Evolutionary conservation across 2,113 vertebrate species (phyloP).

Genomic region (Bos javanicus): DNA sequence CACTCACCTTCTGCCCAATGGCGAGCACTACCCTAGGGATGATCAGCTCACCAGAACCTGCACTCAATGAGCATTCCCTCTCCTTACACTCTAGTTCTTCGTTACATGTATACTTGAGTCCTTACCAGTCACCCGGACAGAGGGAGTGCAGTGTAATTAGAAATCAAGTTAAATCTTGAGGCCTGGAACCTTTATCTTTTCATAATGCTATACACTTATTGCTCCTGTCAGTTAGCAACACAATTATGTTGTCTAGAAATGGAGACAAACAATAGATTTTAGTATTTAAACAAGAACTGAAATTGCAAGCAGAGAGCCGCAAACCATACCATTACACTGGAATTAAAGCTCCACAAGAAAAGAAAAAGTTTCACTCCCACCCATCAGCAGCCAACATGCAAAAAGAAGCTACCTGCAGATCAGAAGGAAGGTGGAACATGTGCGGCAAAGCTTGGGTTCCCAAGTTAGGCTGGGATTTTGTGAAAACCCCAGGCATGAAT

Average conservation of each 20-base stretch:
- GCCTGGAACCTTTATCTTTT: conserved; percentile 64
- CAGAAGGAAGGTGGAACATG: conserved; percentile 36
- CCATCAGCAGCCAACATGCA: conserved; percentile 15
- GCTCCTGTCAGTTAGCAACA: conserved; percentile 68
- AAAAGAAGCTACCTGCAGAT: conserved; percentile 57
- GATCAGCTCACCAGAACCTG: fast-evolving
- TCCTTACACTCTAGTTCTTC: neutral
- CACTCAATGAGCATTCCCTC: neutral
- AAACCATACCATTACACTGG: conserved; percentile 69
- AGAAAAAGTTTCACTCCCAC: conserved; percentile 63
- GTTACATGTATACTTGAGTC: fast-evolving
- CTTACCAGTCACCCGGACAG: neutral
- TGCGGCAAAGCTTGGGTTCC: conserved; percentile 47
- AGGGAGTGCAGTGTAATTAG: conserved; percentile 29
- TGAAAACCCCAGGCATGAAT: conserved; percentile 48
- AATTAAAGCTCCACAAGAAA: conserved; percentile 69
- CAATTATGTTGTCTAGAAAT: conserved; percentile 71
- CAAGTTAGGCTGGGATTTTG: conserved; percentile 50
- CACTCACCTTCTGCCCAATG: neutral
- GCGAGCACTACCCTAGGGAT: neutral
- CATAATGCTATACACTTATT: conserved; percentile 67
- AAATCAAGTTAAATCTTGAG: conserved; percentile 70
- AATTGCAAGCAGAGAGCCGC: conserved; percentile 65
- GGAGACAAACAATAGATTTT: conserved; percentile 72
- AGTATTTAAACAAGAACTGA: conserved; percentile 74